phyloP scores from a whole-genome alignment of 2,113 vertebrate species.

The Grus americana region DNA sequence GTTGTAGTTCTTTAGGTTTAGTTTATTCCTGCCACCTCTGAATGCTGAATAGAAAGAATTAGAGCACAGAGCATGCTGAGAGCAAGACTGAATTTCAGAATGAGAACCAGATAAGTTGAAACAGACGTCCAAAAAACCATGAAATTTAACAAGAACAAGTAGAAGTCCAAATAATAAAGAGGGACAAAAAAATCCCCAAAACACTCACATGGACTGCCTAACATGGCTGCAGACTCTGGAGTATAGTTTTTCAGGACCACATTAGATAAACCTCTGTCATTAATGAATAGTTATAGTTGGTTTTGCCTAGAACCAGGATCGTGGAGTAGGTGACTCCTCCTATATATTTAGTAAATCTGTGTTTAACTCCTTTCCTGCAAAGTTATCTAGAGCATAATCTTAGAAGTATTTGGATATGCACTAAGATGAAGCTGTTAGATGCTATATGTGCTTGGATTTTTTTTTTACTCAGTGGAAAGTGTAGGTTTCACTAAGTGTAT shows the following conservation, averaged over 20 bases:
- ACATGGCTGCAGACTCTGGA: not conserved
- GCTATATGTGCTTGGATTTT: not conserved
- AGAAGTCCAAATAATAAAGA: not conserved
- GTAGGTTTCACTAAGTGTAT: not conserved
- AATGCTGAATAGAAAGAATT: not conserved
- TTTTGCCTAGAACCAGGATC: not conserved
- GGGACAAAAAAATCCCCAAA: too few relatives aligned
- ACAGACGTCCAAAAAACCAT: not conserved
- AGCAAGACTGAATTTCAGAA: not conserved
- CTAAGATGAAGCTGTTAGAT: not conserved
- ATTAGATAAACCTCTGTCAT: not conserved
- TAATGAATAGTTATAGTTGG: not conserved
- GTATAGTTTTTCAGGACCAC: not conserved
- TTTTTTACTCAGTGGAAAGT: not conserved
- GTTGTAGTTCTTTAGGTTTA: not conserved
- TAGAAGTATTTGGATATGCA: not conserved
- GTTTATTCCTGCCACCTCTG: not conserved
- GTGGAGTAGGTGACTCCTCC: not conserved
- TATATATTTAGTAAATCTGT: not conserved
- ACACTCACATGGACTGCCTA: not conserved
- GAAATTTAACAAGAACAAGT: not conserved
- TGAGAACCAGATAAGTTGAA: not conserved
- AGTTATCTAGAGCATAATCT: not conserved
- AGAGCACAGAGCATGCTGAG: not conserved
- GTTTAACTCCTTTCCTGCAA: not conserved